These are phyloP conservation scores for Crepidodera aurea DNA, from an alignment of 2,888 invertebrate genomes.

Conservation along the genomic window DNA sequence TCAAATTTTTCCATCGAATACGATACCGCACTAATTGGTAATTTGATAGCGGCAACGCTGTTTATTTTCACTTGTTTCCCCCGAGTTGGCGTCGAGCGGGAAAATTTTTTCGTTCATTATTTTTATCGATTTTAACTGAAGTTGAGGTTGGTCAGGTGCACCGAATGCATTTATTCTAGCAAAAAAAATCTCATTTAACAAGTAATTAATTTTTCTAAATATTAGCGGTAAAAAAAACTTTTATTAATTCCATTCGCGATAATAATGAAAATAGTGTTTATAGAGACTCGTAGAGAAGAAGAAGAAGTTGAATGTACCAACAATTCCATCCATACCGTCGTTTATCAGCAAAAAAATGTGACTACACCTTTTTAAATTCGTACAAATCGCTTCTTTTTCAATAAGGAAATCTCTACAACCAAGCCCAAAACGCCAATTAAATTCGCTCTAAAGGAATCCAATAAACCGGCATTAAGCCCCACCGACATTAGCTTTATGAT, in stretches of 20 bases:
- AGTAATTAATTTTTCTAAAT: not conserved
- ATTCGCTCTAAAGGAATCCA: conserved; percentile 18
- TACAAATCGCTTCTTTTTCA: conserved; percentile 6
- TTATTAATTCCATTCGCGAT: no score
- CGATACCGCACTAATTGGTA: not conserved
- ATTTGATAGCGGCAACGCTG: conserved; percentile 20
- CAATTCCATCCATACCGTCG: no score
- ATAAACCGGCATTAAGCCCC: conserved; percentile 17
- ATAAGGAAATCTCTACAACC: conserved; percentile 7
- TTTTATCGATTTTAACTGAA: conserved; percentile 19
- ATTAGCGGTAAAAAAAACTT: no score
- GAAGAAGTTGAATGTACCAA: no score
- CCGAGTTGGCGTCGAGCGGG: conserved; percentile 17
- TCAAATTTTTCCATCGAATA: not conserved
- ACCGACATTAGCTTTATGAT: conserved; percentile 21
- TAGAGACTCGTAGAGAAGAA: no score
- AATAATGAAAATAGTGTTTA: no score
- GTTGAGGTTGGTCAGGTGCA: conserved; percentile 39
- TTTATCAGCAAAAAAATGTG: no score
- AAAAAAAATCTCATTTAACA: not conserved
- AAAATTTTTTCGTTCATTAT: conserved; percentile 23
- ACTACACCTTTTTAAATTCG: no score
- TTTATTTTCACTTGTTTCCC: conserved; percentile 14
- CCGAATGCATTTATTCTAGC: conserved; percentile 1
- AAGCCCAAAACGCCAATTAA: conserved; percentile 16